Conservation (phyloP, 1,140 invertebrate species). For the Aricia agestis region DNA sequence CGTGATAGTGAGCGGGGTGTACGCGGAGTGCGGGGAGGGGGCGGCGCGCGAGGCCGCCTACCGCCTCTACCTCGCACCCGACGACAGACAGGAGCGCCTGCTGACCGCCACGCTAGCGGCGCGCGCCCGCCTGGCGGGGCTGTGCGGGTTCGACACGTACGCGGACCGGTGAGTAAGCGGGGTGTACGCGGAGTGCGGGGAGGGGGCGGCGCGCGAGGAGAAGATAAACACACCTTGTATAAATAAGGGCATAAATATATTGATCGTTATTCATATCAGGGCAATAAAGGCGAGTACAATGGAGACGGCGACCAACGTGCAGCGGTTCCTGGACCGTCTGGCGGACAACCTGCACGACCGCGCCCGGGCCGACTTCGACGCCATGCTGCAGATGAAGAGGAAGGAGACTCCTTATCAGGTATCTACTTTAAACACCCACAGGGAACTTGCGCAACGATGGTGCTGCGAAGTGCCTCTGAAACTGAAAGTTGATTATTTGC, state of each 20-base stretch:
- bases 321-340: conserved; percentile 87
- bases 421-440: no score
- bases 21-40: conserved; percentile 88
- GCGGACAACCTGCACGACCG: conserved; percentile 81
- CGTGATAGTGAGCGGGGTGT: conserved; percentile 85
- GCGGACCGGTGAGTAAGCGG: conserved; percentile 87
- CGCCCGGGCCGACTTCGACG: conserved; percentile 83
- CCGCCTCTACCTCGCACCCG: conserved; percentile 89
- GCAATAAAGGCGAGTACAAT: conserved; percentile 92
- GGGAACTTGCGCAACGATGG: no score
- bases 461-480: no score
- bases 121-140: conserved; percentile 85
- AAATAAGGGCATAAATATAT: no score
- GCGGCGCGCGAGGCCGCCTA: conserved; percentile 92
- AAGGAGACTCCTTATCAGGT: conserved; percentile 67
- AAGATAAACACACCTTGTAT: no score
- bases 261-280: conserved; percentile 72
- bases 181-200: conserved; percentile 88
- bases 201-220: conserved; percentile 89
- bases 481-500: no score
- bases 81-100: conserved; percentile 85
- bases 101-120: conserved; percentile 84
- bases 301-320: conserved; percentile 86
- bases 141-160: conserved; percentile 93
- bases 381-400: conserved; percentile 86